Base-by-base conservation (phyloP, 1,140 invertebrate genomes). In the Bombus haemorrhoidalis region DNA sequence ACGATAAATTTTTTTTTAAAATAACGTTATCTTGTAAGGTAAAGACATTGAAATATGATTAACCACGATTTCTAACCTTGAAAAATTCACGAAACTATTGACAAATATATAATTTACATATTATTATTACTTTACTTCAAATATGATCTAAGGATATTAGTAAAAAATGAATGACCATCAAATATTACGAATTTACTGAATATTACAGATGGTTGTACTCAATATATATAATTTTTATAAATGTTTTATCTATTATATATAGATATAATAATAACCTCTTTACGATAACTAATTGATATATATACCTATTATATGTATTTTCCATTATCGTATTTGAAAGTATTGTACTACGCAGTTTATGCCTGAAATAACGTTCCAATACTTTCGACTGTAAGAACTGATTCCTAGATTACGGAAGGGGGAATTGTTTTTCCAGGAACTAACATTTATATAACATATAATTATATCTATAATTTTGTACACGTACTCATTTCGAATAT, bases 241-340 rank as follows among this genome's bases (percentile, higher is more conserved):
- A 25, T 71, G n/a, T 80, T 80, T 68, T 32, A 71, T 72, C 34
- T 28, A 39, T 47, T 64, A 18, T 43, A n/a, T 64, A 25, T 9
- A 15, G 41, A 37, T 18, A 64, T 25, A 69, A 25, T 6, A 53
- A 53, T 53, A 22, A 53, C 47, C 18, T 53, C 18, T 22, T 18
- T 34, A 25, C 9, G n/a, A 64, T 64, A n/a, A 15, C 1, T 10
- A 41, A 8, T 59, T 25, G n/a, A 47, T 66, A 22, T 57, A 57
- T 15, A 57, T n/a, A 41, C 12, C 2, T 8, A n/a, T 53, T 53
- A 53, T 22, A 68, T 47, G 43, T 15, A 81, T 41, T 41, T 39
- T 72, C 57, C 18, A 41, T 59, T 43, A 62, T 81, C 15, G 9
- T 15, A 71, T 72, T 74, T 82, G 28, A 32, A 73, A 74, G 15